Conservation (phyloP, 2,797 vertebrate genomes). For the Babyrousa celebensis region DNA sequence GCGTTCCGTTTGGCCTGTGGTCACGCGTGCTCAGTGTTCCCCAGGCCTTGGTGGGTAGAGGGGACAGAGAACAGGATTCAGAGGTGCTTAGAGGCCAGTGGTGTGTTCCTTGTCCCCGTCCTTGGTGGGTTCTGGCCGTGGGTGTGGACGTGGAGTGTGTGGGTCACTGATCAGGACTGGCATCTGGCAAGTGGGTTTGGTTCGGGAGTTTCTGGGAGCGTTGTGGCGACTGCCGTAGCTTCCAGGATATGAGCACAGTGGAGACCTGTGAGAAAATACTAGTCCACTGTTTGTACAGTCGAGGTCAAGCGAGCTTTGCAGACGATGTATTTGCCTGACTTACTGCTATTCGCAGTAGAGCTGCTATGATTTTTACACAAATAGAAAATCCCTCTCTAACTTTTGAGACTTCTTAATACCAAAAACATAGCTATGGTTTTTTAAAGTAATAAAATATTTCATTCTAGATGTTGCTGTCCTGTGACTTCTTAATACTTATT, state of each 20-base stretch:
- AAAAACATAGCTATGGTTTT: conserved; percentile 19
- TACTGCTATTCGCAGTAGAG: conserved; percentile 28
- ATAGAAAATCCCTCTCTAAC: neutral
- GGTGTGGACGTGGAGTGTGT: neutral
- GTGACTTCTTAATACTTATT: neutral
- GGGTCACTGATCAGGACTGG: neutral
- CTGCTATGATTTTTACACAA: neutral
- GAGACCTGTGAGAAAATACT: neutral
- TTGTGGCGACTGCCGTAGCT: neutral
- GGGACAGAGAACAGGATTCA: neutral
- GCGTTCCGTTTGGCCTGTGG: conserved; percentile 16
- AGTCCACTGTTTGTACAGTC: neutral
- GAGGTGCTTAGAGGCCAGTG: neutral
- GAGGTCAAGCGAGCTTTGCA: neutral
- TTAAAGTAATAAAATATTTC: conserved; percentile 25
- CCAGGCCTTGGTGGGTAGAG: neutral
- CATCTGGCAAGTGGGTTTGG: neutral
- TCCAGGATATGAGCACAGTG: neutral
- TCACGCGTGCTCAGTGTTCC: neutral
- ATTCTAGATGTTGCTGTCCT: neutral
- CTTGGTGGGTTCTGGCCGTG: neutral
- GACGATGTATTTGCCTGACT: conserved; percentile 35
- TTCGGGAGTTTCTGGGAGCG: neutral
- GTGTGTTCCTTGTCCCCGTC: neutral
- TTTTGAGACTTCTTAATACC: conserved; percentile 18